Conservation (phyloP, 2,888 invertebrate species). For the Lasioglossum oenotherae region DNA sequence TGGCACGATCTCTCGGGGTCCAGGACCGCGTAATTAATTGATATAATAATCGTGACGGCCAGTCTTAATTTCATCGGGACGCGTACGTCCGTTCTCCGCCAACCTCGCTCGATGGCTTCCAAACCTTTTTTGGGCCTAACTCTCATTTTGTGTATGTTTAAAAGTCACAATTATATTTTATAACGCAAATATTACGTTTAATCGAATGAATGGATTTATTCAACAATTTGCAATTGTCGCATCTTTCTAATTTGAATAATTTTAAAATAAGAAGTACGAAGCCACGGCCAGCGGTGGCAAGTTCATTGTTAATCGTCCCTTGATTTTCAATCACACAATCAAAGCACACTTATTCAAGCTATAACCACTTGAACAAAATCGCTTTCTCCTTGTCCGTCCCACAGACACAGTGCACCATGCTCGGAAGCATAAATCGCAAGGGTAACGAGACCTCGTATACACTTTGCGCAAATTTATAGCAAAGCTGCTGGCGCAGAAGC, state of each 20-base stretch:
- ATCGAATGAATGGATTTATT: too few species aligned
- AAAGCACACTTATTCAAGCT: background rate
- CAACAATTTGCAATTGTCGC: background rate
- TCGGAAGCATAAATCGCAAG: background rate
- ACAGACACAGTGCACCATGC: background rate
- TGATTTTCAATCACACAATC: background rate
- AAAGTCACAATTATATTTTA: too few species aligned
- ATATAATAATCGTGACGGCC: conserved; percentile 78
- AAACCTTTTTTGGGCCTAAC: background rate
- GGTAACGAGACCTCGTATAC: background rate
- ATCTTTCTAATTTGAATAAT: background rate
- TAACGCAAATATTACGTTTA: too few species aligned
- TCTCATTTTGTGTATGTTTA: too few species aligned
- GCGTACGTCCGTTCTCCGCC: conserved; percentile 34
- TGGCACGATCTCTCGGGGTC: conserved; percentile 70
- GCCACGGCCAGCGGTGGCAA: background rate
- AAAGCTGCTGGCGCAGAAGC: background rate
- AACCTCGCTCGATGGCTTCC: background rate
- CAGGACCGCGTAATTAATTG: conserved; percentile 77
- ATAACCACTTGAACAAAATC: background rate
- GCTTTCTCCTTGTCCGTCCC: background rate
- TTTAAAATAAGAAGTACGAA: background rate
- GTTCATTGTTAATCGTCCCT: background rate
- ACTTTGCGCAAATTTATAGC: background rate
- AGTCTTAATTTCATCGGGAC: conserved; percentile 76